These are phyloP conservation scores for Marmota monax DNA, from an alignment of 2,113 vertebrate genomes.

Conservation along the genomic window DNA sequence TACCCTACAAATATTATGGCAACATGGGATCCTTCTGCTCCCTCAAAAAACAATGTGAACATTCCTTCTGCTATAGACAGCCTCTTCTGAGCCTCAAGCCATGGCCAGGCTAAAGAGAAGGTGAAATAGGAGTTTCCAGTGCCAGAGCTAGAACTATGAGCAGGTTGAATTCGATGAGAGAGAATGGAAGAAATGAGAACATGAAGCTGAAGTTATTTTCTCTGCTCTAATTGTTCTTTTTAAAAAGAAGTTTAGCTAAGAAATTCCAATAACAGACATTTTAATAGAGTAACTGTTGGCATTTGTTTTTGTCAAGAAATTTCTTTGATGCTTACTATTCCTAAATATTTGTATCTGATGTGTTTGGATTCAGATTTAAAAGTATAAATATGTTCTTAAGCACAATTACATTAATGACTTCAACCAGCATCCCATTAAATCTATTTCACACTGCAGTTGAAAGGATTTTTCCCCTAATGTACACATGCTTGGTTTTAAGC, in stretches of 20 bases:
- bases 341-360: constrained; percentile 23
- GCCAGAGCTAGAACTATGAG: neutral
- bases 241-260: neutral
- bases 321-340: constrained; percentile 9
- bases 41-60: neutral
- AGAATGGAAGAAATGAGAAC: neutral
- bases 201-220: neutral
- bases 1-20: neutral
- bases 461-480: neutral
- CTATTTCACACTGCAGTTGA: neutral
- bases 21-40: neutral
- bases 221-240: neutral
- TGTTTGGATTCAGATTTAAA: constrained; percentile 36
- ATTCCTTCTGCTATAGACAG: neutral
- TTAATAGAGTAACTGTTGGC: neutral
- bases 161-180: neutral
- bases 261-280: constrained; percentile 15
- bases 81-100: neutral
- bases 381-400: neutral
- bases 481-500: neutral
- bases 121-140: neutral
- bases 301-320: constrained; percentile 16
- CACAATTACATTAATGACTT: neutral
- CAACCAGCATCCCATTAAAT: constrained; percentile 8
- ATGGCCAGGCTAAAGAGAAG: neutral